Base-by-base conservation (phyloP, 2,888 invertebrate genomes). In the Macrostomum cliftonense region DNA sequence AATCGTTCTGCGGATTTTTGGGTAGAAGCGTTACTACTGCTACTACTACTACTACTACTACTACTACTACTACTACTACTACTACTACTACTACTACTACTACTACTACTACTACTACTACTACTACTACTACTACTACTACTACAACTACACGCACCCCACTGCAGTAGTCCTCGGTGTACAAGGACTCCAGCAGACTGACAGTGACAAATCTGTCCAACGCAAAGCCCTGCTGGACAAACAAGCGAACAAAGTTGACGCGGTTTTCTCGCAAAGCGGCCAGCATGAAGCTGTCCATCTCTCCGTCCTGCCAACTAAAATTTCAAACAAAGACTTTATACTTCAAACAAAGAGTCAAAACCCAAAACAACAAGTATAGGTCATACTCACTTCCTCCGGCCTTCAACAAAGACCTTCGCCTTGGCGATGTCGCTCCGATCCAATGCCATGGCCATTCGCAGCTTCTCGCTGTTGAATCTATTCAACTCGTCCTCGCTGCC, bases 401-500 rank as follows among this genome's bases (percentile, higher is more conserved):
- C 28, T 9, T 28, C 28, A 28, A 28, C 28, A 28, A 71, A 67
- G 43, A 71, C 68, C 40, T 67, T 65, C 52, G 61, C 63, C 55
- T 67, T 67, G 44, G 68, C 70, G 4, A 71, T 61, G 55, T 71
- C 71, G 48, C 67, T 63, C 53, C 69, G 58, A 58, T 71, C 66
- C 69, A 70, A 70, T 21, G 65, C 64, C 13, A 71, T 54, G 5
- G 70, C 70, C 16, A 71, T 57, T 46, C 60, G 59, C 46, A 71
- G 53, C 59, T 70, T 69, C 48, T 65, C 63, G 54, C 64, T 37
- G 20, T 50, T 50, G 12, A 50, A 36, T 4, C 20, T 21, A 11
- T 17, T 47, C 14, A 21, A n/a, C n/a, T n/a, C 47, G 12, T 46
- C 45, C 17, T 46, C n/a, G n/a, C n/a, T n/a, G n/a, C n/a, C n/a